Evolutionary conservation across 2,113 vertebrate species (phyloP).

Genomic region (Cathartes aura): DNA sequence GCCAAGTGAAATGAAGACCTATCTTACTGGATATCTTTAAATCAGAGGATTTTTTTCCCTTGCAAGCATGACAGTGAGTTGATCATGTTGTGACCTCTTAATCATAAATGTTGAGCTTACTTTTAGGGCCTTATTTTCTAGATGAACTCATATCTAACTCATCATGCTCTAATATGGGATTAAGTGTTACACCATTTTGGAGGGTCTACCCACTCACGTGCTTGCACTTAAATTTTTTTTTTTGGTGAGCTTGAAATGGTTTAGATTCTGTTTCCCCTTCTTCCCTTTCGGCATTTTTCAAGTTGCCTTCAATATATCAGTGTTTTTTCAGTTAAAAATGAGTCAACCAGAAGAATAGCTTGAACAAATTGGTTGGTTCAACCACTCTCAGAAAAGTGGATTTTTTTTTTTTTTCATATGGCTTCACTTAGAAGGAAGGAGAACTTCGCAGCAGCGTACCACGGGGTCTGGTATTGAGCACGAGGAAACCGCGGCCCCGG

Average conservation of each 20-base stretch:
- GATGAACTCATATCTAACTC: neutral
- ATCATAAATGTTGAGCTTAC: neutral
- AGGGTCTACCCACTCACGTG: neutral
- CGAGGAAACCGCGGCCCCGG: neutral
- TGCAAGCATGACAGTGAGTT: neutral
- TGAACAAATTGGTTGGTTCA: constrained; percentile 58
- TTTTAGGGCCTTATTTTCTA: neutral
- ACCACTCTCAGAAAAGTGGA: neutral
- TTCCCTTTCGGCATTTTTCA: neutral
- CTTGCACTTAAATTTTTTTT: neutral
- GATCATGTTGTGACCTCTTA: neutral
- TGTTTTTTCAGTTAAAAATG: neutral
- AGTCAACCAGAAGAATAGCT: constrained; percentile 37
- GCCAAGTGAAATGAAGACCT: neutral
- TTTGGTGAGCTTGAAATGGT: neutral
- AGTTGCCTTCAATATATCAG: neutral
- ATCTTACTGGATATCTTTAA: neutral
- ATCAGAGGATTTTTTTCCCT: neutral
- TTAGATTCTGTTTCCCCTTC: neutral
- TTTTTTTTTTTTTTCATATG: constrained; percentile 35
- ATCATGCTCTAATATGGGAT: neutral
- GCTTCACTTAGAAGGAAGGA: constrained; percentile 46
- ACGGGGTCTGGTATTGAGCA: neutral
- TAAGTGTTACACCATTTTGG: neutral
- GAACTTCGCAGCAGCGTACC: neutral